Evolutionary conservation across 2,888 invertebrate species (phyloP).

Genomic region (Campaea margaritaria): DNA sequence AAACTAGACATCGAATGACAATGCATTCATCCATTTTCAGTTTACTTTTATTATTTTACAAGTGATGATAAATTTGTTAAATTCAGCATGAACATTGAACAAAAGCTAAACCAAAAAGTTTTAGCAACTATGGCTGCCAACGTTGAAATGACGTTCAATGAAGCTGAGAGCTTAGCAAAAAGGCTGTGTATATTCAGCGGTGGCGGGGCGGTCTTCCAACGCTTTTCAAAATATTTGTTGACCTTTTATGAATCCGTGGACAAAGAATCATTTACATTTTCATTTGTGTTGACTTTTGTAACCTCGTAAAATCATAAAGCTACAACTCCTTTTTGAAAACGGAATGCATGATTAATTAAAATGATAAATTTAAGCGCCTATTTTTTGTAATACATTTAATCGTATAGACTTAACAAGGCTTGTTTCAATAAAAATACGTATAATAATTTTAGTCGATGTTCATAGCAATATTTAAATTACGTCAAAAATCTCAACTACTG

Average conservation of each 20-base stretch:
- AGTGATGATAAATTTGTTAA: no score
- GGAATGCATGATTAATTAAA: no score
- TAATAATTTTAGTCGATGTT: no score
- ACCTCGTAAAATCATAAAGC: slow-evolving; percentile 11
- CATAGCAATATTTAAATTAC: no score
- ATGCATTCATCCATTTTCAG: no score
- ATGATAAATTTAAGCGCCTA: no score
- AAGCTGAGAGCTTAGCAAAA: slow-evolving; percentile 26
- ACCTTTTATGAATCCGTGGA: slow-evolving; percentile 19
- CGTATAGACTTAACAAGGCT: no score
- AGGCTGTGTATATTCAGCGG: slow-evolving; percentile 17
- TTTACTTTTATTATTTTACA: no score
- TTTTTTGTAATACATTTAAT: no score
- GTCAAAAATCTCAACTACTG: no score
- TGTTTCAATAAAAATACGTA: no score
- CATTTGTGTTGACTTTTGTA: slow-evolving; percentile 8
- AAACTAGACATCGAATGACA: no score
- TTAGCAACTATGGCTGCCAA: background rate
- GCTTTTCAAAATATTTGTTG: slow-evolving; percentile 27
- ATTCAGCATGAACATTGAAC: background rate
- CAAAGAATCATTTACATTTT: slow-evolving; percentile 29
- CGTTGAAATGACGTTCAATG: slow-evolving; percentile 25
- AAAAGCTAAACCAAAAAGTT: slow-evolving; percentile 2
- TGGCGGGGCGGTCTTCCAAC: slow-evolving; percentile 10
- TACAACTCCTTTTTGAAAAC: background rate